Evolutionary conservation across 2,888 invertebrate species (phyloP).

Genomic region (Saturnia japonica): DNA sequence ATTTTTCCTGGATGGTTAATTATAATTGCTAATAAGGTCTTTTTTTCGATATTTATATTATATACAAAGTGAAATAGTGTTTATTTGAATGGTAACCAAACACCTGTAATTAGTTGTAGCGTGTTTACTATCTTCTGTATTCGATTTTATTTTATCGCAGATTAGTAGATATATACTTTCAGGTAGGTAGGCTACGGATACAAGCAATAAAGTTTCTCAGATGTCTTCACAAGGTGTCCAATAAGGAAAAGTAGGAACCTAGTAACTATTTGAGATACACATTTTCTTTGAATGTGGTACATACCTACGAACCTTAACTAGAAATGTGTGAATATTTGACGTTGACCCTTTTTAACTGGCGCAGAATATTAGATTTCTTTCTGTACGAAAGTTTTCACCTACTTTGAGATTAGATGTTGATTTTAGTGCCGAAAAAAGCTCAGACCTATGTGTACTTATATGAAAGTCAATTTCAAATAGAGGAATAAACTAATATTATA

Average conservation of each 20-base stretch:
- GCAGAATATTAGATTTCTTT: conserved; percentile 52
- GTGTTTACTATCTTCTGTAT: neutral
- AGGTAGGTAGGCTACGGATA: neutral
- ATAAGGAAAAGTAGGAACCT: conserved; percentile 16
- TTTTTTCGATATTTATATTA: no score
- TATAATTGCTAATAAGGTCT: no score
- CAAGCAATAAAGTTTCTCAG: conserved; percentile 22
- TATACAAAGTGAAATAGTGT: no score
- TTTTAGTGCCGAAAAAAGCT: neutral
- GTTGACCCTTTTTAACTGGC: conserved; percentile 53
- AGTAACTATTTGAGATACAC: neutral
- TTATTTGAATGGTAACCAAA: no score
- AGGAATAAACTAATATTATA: no score
- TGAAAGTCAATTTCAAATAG: no score
- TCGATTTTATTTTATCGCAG: neutral
- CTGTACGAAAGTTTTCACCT: conserved; percentile 29
- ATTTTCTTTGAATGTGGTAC: conserved; percentile 27
- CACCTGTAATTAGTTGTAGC: no score
- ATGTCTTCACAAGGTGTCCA: conserved; percentile 32
- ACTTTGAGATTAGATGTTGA: neutral
- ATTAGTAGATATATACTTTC: neutral
- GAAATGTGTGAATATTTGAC: conserved; percentile 60
- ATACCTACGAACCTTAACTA: conserved; percentile 35
- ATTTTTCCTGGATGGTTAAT: no score
- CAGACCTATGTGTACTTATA: no score